Conservation (phyloP, 1,140 invertebrate genomes). For the Danaus plexippus region DNA sequence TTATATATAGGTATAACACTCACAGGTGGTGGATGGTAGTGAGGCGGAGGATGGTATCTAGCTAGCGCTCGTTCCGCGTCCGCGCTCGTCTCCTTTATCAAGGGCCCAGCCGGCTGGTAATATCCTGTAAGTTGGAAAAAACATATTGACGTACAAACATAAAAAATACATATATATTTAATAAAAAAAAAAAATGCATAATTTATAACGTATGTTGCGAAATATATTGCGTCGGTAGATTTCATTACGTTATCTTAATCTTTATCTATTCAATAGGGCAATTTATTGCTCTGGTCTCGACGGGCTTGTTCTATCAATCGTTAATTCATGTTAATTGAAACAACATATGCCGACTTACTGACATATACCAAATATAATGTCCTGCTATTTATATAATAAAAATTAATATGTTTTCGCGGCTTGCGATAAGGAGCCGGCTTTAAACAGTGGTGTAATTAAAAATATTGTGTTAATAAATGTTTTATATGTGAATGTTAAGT, state of each 20-base stretch:
- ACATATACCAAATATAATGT: constrained; percentile 23
- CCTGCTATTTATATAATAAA: constrained; percentile 13
- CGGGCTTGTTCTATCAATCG: constrained; percentile 21
- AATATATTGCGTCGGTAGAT: not conserved
- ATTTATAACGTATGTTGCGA: not conserved
- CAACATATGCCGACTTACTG: constrained; percentile 23
- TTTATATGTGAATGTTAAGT: too few species aligned
- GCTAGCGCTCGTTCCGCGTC: constrained; percentile 61
- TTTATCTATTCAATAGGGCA: constrained; percentile 32
- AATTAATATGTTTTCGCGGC: too few species aligned
- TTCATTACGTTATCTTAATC: constrained; percentile 17
- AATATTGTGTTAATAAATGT: too few species aligned
- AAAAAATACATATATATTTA: not conserved
- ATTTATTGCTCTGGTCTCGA: constrained; percentile 21
- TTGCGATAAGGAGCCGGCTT: too few species aligned
- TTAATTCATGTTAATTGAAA: constrained; percentile 35
- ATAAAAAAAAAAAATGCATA: not conserved
- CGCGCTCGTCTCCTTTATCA: constrained; percentile 75
- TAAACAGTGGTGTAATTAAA: too few species aligned
- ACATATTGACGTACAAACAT: not conserved
- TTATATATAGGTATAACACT: constrained; percentile 18
- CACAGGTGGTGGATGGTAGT: constrained; percentile 63
- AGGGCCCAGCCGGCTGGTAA: constrained; percentile 89
- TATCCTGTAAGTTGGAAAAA: constrained; percentile 75
- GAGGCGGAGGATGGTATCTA: constrained; percentile 63